Percentiles rank a stretch among this genome's conserved stretches.
Conservation (phyloP, 2,797 vertebrate genomes). For the Falco novaeseelandiae region DNA sequence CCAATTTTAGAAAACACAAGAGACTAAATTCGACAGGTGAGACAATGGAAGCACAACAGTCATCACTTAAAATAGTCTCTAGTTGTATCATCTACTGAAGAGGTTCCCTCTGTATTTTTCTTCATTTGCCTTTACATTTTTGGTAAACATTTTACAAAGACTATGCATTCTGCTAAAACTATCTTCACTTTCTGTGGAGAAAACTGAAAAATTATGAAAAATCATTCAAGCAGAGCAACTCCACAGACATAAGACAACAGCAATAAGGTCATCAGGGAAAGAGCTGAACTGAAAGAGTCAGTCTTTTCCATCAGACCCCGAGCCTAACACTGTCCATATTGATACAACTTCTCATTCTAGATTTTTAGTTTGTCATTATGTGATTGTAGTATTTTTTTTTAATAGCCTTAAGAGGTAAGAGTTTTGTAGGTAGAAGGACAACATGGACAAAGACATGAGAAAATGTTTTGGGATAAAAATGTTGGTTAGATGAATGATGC, state of each 20-base stretch:
- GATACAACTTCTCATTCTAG: background rate
- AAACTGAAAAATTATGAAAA: accelerated
- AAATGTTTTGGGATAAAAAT: background rate
- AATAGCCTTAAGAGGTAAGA: background rate
- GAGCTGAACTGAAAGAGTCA: background rate
- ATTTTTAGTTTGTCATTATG: background rate
- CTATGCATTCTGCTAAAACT: background rate
- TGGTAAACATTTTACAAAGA: background rate
- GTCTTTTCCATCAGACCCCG: background rate
- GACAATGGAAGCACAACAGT: background rate
- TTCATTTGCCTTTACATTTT: background rate
- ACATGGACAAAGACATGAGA: background rate
- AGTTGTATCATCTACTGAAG: background rate
- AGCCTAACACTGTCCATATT: background rate
- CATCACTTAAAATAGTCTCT: background rate
- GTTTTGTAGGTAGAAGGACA: background rate
- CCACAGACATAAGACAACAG: background rate
- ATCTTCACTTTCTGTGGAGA: background rate
- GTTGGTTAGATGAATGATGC: background rate
- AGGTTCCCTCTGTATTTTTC: background rate
- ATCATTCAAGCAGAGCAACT: background rate
- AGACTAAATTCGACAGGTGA: accelerated
- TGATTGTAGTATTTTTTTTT: background rate
- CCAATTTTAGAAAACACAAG: background rate
- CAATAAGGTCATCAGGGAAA: background rate